Conservation (phyloP, 1,140 invertebrate species). For the Chlorops oryzae region DNA sequence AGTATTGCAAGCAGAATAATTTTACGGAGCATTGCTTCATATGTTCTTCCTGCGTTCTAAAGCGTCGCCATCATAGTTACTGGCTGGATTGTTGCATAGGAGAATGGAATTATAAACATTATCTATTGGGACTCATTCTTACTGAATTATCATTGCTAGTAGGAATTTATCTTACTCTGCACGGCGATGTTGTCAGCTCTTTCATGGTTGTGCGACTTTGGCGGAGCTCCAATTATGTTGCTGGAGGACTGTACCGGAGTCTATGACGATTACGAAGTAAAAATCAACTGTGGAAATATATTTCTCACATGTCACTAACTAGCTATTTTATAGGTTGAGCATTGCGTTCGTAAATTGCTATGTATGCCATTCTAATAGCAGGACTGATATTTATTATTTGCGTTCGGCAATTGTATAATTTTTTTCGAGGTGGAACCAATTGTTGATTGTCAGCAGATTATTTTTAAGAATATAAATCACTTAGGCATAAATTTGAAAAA, state of each 20-base stretch:
- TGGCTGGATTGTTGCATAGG: conserved; percentile 53
- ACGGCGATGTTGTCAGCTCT: conserved; percentile 51
- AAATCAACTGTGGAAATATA: too few relatives aligned
- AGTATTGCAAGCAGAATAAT: conserved; percentile 26
- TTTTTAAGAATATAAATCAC: too few relatives aligned
- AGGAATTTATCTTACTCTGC: conserved; percentile 47
- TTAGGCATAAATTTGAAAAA: too few relatives aligned
- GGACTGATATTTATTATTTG: too few relatives aligned
- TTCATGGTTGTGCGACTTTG: conserved; percentile 39
- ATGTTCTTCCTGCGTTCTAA: conserved; percentile 36
- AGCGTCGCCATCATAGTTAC: conserved; percentile 41
- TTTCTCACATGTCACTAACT: too few relatives aligned
- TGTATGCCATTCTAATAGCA: too few relatives aligned
- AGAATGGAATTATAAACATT: conserved; percentile 46
- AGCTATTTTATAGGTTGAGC: too few relatives aligned
- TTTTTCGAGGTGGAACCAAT: too few relatives aligned
- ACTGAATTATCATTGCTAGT: conserved; percentile 36
- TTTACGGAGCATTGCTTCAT: conserved; percentile 36
- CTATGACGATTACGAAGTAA: conserved; percentile 44
- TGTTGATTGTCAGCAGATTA: too few relatives aligned
- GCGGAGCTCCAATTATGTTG: conserved; percentile 40
- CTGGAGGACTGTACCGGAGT: conserved; percentile 52
- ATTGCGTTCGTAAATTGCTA: too few relatives aligned
- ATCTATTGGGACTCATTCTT: conserved; percentile 39
- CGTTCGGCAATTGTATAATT: too few relatives aligned